phyloP scores from a whole-genome alignment of 1,140 invertebrate species.

The Amphibalanus amphitrite region DNA sequence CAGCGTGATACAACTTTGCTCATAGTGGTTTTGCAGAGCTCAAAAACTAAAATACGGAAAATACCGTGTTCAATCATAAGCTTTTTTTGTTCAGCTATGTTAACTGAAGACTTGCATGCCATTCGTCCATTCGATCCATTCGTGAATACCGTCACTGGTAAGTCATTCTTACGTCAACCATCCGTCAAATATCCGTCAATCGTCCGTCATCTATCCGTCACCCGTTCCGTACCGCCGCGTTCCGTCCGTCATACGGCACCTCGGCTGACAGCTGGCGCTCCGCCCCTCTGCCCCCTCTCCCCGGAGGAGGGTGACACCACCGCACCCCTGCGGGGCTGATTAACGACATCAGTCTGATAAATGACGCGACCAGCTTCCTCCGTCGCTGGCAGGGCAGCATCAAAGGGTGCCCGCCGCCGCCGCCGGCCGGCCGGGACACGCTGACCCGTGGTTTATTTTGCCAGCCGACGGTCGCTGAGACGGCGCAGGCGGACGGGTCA shows the following conservation, averaged over 20 bases:
- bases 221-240: not conserved
- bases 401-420: not conserved
- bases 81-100: no score
- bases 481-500: not conserved
- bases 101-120: no score
- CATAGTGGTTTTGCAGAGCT: no score
- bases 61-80: no score
- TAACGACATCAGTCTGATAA: not conserved
- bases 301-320: not conserved
- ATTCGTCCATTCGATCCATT: no score
- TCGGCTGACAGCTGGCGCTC: not conserved
- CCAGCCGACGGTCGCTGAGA: not conserved
- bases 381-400: not conserved
- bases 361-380: not conserved
- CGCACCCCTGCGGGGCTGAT: not conserved
- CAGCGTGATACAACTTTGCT: no score
- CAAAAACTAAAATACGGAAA: no score
- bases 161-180: no score
- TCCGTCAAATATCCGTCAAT: no score
- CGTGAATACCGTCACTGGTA: no score
- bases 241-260: not conserved
- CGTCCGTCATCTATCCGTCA: not conserved
- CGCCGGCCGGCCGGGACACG: no score
- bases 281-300: not conserved
- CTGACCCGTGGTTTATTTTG: not conserved